Percentiles rank a stretch among this genome's conserved stretches.
Conservation (phyloP, 2,113 vertebrate species). For the Charadrius vociferus region DNA sequence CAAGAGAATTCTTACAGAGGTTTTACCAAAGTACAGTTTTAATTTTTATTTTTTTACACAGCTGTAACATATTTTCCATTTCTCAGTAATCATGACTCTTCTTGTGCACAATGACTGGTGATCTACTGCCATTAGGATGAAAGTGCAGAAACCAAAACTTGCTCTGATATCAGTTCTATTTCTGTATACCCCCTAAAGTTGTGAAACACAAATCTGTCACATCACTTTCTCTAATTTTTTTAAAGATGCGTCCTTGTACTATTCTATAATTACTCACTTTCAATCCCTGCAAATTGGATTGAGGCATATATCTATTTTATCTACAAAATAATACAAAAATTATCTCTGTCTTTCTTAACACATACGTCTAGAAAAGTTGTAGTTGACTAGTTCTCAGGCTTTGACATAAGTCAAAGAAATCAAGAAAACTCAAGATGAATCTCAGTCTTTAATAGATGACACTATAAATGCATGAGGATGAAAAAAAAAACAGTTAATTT, state of each 20-base stretch:
- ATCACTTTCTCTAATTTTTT: background rate
- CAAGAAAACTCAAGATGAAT: background rate
- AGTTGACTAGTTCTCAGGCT: background rate
- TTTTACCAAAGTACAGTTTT: background rate
- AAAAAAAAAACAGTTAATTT: background rate
- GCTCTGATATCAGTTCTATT: background rate
- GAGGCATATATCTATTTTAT: background rate
- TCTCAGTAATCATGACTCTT: background rate
- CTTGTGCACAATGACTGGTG: background rate
- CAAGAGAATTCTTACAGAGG: background rate
- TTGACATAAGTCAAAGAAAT: background rate
- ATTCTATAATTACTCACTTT: background rate
- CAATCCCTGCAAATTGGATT: background rate
- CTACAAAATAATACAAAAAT: background rate
- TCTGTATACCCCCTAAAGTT: background rate
- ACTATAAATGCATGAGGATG: background rate
- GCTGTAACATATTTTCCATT: background rate
- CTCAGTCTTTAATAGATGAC: background rate
- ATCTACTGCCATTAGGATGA: background rate
- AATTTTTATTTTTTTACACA: background rate
- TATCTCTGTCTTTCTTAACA: background rate
- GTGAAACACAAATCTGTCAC: background rate
- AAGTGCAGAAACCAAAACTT: background rate
- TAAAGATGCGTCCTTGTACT: background rate
- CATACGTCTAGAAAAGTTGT: background rate